Conservation (phyloP, 1,140 invertebrate genomes). For the Triops cancriformis region DNA sequence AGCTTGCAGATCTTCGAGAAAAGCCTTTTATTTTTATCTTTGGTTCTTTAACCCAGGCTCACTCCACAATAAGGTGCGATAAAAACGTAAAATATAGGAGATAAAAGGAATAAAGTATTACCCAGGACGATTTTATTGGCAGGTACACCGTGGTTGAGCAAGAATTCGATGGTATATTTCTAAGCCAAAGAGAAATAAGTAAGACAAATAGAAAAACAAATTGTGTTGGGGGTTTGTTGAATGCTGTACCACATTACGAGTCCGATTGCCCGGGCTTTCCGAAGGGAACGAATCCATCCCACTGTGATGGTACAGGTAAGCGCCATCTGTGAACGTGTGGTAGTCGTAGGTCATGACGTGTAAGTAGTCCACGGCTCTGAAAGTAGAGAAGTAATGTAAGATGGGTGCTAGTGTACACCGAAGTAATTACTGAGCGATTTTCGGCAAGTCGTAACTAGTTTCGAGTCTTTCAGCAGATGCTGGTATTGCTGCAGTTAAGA, state of each 20-base stretch:
- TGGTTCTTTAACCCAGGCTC: background rate
- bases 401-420: slow-evolving; percentile 15
- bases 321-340: slow-evolving; percentile 30
- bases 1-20: background rate
- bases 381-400: background rate
- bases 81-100: too few species aligned
- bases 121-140: slow-evolving; percentile 39
- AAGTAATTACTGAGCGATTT: slow-evolving; percentile 35
- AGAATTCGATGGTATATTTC: background rate
- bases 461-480: background rate
- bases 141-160: slow-evolving; percentile 30
- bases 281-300: slow-evolving; percentile 12
- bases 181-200: background rate
- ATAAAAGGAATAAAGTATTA: background rate
- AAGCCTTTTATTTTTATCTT: background rate
- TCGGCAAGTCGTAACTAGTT: slow-evolving; percentile 32
- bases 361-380: slow-evolving; percentile 38
- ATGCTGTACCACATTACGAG: slow-evolving; percentile 16
- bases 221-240: background rate
- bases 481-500: slow-evolving; percentile 25
- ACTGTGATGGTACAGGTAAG: slow-evolving; percentile 23
- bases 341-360: slow-evolving; percentile 42
- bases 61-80: background rate
- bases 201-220: background rate
- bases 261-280: slow-evolving; percentile 13